These are phyloP conservation scores for Ormyrus pomaceus DNA, from an alignment of 2,888 invertebrate species.

Conservation along the genomic window DNA sequence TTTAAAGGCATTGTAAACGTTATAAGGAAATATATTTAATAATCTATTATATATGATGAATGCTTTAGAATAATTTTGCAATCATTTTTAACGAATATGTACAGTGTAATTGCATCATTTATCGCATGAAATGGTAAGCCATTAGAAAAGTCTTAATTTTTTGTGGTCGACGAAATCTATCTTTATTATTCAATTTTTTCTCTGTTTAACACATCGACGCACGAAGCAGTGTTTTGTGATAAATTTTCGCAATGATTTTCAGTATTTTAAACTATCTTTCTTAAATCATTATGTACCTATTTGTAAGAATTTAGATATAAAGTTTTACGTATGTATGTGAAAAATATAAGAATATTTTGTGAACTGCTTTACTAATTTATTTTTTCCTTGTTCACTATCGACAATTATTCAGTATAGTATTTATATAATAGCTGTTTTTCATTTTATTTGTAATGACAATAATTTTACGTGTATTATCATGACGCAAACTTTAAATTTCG, in stretches of 20 bases:
- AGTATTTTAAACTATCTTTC: slow-evolving; percentile 16
- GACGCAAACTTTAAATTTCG: too few relatives aligned
- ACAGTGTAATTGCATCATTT: slow-evolving; percentile 8
- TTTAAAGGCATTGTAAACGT: too few relatives aligned
- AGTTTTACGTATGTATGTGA: not conserved
- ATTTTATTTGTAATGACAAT: too few relatives aligned
- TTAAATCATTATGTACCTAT: not conserved
- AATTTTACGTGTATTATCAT: too few relatives aligned
- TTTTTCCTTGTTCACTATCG: not conserved
- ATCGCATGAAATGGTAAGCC: not conserved
- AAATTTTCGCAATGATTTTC: not conserved
- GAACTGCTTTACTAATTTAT: not conserved
- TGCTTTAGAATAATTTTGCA: too few relatives aligned
- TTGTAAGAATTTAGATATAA: not conserved
- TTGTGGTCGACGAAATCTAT: slow-evolving; percentile 8
- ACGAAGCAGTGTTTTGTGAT: too few relatives aligned
- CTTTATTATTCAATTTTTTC: not conserved
- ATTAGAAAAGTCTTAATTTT: not conserved
- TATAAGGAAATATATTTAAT: too few relatives aligned
- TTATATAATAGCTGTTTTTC: too few relatives aligned
- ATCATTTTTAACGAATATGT: too few relatives aligned
- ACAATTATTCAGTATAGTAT: too few relatives aligned
- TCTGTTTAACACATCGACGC: not conserved
- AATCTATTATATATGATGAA: too few relatives aligned
- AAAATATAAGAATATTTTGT: slow-evolving; percentile 9